Base-by-base conservation (phyloP, 2,888 invertebrate species). In the Falcaria lacertinaria region DNA sequence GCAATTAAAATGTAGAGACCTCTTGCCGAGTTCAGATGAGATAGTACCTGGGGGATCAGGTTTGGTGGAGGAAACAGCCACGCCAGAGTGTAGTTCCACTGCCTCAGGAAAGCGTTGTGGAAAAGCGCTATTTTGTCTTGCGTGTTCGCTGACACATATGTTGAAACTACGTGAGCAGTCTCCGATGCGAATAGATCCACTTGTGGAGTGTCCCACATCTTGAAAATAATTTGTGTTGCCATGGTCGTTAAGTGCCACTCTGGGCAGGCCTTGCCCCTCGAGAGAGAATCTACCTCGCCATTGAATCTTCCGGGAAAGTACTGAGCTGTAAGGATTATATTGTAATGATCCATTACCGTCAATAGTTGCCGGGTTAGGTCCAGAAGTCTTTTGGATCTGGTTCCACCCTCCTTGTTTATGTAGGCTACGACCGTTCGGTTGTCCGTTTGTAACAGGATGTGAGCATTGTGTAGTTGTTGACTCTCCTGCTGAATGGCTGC, bases 341-440 rank as follows among this genome's bases (percentile, higher is more conserved):
- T 50, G 4, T 49, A 39, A 1, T 13, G 13, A 38, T 60, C 44
- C 34, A 39, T 15, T n/a, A 56, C 19, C 1, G 2, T 8, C 5
- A 58, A 34, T 0, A 56, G 35, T 4, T 45, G 39, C 15, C 37
- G 19, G 3, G 19, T 19, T 5, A 19, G 19, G 5, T 19, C 4
- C 19, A 19, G 3, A 5, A 58, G 46, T 1, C 11, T 25, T 1
- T 6, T 15, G 0, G 59, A 61, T 17, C 38, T 44, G 4, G 57
- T 61, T 32, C 60, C 58, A 1, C 59, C 60, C 42, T 60, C 55
- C 25, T 58, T 58, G 7, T 42, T 48, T 34, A 62, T 48, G 36
- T 55, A 60, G 0, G 58, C 39, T 4, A 62, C 44, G 0, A 58
- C 56, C 0, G 60, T 60, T 17, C 33, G 42, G 44, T 56, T 60